These are phyloP conservation scores for Darevskia nairensis DNA, from an alignment of 2,797 vertebrate genomes.

Conservation along the genomic window DNA sequence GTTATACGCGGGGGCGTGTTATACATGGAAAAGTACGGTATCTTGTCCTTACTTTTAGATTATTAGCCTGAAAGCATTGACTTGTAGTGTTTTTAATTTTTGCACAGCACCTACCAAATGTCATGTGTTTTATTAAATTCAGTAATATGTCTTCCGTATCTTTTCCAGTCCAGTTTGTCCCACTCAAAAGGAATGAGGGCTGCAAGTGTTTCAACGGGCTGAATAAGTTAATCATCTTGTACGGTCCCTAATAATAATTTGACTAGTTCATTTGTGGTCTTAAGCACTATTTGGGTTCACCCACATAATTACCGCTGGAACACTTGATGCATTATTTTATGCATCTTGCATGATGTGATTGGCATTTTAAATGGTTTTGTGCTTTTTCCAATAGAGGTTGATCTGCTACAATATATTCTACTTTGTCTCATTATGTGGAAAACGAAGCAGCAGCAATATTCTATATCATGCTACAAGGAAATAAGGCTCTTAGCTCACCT, in stretches of 20 bases:
- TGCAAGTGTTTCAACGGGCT: neutral
- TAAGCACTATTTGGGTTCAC: constrained; percentile 1
- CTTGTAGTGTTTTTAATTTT: neutral
- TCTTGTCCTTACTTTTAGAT: neutral
- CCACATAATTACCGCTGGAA: constrained; percentile 28
- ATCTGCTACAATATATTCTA: constrained; percentile 19
- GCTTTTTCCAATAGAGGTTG: constrained; percentile 15
- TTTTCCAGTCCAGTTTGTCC: neutral
- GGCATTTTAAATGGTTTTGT: constrained; percentile 22
- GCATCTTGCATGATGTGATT: neutral
- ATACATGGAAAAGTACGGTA: no score
- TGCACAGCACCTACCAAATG: neutral
- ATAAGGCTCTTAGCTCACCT: neutral
- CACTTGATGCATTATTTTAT: constrained; percentile 5
- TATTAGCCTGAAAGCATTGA: neutral
- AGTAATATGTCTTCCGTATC: neutral
- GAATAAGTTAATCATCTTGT: neutral
- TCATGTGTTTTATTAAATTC: neutral
- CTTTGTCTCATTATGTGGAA: constrained; percentile 6
- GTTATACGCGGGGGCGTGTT: no score
- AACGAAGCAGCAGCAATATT: neutral
- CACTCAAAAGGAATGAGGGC: neutral
- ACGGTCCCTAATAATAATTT: neutral
- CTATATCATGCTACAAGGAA: neutral
- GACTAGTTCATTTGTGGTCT: constrained; percentile 16